Evolutionary conservation across 2,113 vertebrate species (phyloP).

Genomic region (Zapornia atra): DNA sequence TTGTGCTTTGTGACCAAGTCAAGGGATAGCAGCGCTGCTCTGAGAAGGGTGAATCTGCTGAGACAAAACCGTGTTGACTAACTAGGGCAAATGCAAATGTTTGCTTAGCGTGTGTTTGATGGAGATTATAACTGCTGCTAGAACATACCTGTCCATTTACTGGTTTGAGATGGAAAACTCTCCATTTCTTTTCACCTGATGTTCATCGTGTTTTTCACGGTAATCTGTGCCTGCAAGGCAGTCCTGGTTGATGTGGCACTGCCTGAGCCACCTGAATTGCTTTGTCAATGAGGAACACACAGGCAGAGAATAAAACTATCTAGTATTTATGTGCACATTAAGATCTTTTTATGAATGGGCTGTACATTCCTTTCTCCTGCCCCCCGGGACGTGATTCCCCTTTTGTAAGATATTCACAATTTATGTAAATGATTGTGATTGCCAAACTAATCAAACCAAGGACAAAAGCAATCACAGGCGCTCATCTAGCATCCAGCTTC

Average conservation of each 20-base stretch:
- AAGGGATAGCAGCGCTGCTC: neutral
- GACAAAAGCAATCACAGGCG: constrained; percentile 41
- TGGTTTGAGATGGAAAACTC: neutral
- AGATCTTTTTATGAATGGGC: neutral
- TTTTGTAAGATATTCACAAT: neutral
- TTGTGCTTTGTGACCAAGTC: neutral
- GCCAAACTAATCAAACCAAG: constrained; percentile 61
- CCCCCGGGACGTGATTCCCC: neutral
- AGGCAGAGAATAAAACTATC: neutral
- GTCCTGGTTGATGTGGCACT: accelerated
- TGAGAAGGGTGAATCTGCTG: neutral
- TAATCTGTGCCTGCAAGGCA: neutral
- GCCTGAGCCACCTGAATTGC: neutral
- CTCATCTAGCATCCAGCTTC: constrained; percentile 34
- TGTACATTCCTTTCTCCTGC: neutral
- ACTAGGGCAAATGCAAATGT: neutral
- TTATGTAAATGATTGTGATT: constrained; percentile 49
- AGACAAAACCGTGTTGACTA: neutral
- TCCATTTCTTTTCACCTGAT: neutral
- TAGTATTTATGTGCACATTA: neutral
- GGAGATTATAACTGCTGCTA: neutral
- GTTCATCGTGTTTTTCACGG: neutral
- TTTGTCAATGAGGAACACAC: neutral
- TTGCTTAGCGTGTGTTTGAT: neutral
- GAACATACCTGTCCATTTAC: accelerated